Evolutionary conservation across 2,797 vertebrate species (phyloP), one percentile per base, ranked within the genome.

Genomic region (Hemitrygon akajei): DNA sequence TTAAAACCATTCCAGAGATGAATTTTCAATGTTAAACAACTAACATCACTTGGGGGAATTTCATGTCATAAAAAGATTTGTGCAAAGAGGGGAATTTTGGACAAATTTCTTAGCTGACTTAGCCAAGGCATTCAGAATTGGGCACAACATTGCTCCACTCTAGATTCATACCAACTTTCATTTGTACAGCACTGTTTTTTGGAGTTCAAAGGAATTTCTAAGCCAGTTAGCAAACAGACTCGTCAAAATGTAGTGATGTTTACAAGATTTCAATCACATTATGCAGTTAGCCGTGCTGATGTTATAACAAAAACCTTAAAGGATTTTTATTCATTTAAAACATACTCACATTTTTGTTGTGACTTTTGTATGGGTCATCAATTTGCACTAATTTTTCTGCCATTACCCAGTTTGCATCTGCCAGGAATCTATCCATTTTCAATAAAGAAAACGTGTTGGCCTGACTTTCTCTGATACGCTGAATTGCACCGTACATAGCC

Each of bases 371-470:
- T 34, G 95, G 95, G 27, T 95, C 95, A 94, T 95, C 94, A 94
- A 96, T 94, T 63, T 56, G 3, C 93, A 95, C 94, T 93, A 94
- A 94, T 93, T 94, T 94, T 40, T 96, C 95, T 93, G 95, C 95
- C 93, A 95, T 93, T 93, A 76, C 95, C 95, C 95, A 96, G 56
- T 95, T 95, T 89, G 95, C 95, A 94, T 95, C 94, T 66, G 95
- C 95, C 92, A 96, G 95, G 94, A 95, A 94, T 95, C 92, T 95
- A 79, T 96, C 95, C 94, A 95, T 95, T 94, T 95, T 96, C 73
- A 96, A 94, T 84, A 94, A 89, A 12, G 94, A 94, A 25, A 94
- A 95, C 86, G 89, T 73, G 91, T 95, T 94, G 94, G 94, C 94
- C 81, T 93, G 95, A 94, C 94, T 93, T 37, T 96, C 95, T 94